Base-by-base conservation (phyloP, 2,113 vertebrate genomes). In the Serinus canaria region DNA sequence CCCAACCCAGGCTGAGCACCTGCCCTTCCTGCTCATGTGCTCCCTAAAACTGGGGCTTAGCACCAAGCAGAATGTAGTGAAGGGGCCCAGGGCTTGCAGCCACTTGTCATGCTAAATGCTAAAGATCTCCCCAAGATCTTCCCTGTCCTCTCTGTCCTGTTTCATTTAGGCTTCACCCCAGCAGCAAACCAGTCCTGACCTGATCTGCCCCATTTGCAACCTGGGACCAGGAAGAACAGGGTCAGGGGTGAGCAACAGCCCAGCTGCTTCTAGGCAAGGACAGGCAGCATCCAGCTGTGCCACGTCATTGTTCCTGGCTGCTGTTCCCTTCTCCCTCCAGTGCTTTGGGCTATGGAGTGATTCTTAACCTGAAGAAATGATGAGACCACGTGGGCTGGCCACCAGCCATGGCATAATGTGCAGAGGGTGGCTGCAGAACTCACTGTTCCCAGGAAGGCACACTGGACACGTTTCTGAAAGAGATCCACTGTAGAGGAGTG, bases 381-480 rank as follows among this genome's bases (percentile, higher is more conserved):
- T 49, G 43, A 10, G 7, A 25, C 50, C 33, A 6, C 2, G 7
- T 2, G 14, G 82, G 70, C 79, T 83, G 50, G 68, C 55, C 59
- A 46, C 31, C 55, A 70, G 60, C 81, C 60, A 41, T 0, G 0
- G 31, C 47, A 30, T 27, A 2, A 1, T 4, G 4, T 49, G 56
- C 43, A 23, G 25, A 62, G 31, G 20, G 25, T 3, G 5, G 30
- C 80, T 89, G 33, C 68, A 91, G 77, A 72, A 56, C 35, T 63
- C 11, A 0, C 33, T n/a, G 17, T 33, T 47, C 62, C 59, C 0
- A 1, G 47, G 53, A 43, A 72, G 67, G n/a, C 56, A 84, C 4
- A 1, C 22, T 9, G 39, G 52, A 25, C 33, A 31, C 0, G 0
- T 55, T 87, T 66, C 66, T 4, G 0, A 60, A 62, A 62, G 43